Evolutionary conservation across 2,797 vertebrate species (phyloP).

Genomic region (Hypotaenidia okinawae): DNA sequence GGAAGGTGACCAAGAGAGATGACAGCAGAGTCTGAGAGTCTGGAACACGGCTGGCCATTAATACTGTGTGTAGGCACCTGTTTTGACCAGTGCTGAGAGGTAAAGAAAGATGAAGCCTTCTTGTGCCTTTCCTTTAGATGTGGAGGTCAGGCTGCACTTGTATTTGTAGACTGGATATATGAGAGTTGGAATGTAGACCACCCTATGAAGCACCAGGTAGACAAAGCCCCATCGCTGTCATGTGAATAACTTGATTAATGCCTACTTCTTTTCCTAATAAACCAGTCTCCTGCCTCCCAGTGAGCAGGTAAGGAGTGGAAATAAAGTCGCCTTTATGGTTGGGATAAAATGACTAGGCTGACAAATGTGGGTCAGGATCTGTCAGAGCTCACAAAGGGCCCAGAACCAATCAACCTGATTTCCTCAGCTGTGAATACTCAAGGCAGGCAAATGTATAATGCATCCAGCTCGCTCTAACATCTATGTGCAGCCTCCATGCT

Average conservation of each 20-base stretch:
- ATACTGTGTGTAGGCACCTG: not conserved
- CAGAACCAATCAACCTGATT: conserved; percentile 40
- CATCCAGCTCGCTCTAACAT: not conserved
- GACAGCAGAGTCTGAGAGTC: not conserved
- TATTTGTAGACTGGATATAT: not conserved
- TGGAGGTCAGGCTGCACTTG: not conserved
- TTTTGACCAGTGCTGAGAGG: not conserved
- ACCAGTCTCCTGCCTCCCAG: not conserved
- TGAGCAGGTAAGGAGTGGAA: not conserved
- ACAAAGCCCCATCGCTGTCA: not conserved
- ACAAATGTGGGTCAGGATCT: conserved; percentile 17
- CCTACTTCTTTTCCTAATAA: not conserved
- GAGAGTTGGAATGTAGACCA: not conserved
- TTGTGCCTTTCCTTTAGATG: not conserved
- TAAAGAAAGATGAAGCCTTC: not conserved
- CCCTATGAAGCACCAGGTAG: not conserved
- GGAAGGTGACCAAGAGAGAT: too few species aligned
- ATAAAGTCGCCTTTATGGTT: not conserved
- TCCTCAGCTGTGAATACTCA: conserved; percentile 19
- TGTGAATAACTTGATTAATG: not conserved
- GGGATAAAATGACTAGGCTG: not conserved
- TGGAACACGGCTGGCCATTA: not conserved
- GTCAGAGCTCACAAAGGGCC: not conserved
- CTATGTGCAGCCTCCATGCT: conserved; percentile 27
- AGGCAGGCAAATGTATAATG: not conserved